Evolutionary conservation across 2,797 vertebrate species (phyloP), one percentile per base, ranked within the genome.

Genomic region (Paedocypris micromegethes): DNA sequence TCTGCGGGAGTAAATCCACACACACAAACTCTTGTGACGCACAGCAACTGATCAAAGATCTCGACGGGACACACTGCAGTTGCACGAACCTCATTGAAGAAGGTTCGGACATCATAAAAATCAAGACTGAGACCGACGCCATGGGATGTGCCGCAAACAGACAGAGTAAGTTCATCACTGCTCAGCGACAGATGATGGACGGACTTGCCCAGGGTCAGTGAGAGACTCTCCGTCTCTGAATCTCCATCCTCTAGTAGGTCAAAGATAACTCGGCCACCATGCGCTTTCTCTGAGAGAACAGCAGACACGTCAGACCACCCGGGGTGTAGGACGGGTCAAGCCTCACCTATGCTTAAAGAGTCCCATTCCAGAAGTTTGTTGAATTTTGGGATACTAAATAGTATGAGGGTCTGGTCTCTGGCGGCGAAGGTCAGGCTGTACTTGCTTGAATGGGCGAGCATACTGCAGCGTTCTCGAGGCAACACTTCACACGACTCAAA

Each of bases 31-130:
- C 45, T 6, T 37, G 8, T 46, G 9, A 48, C 39, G 4, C 43
- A 46, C 51, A 53, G 9, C 9, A 58, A 59, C 44, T 7, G 5
- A n/a, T n/a, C 0, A 58, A n/a, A 51, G 3, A n/a, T n/a, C n/a
- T n/a, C n/a, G n/a, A n/a, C n/a, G n/a, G n/a, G n/a, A n/a, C 3
- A 9, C 2, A 51, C n/a, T n/a, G n/a, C n/a, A n/a, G n/a, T n/a
- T n/a, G n/a, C n/a, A n/a, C n/a, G n/a, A n/a, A 98, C 97, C 95
- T 92, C 89, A 77, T 97, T 96, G n/a, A 93, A 76, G 74, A 99
- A 92, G 0, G 91, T 92, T 7, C 96, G 93, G 57, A 96, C 87
- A 5, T 99, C 96, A 58, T 93, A 98, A 83, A 99, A 98, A 7
- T 85, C 85, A 38, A 98, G 74, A 4, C 82, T 86, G 78, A 93